Evolutionary conservation across 2,888 invertebrate species (phyloP).

Genomic region (Smittia sp.): DNA sequence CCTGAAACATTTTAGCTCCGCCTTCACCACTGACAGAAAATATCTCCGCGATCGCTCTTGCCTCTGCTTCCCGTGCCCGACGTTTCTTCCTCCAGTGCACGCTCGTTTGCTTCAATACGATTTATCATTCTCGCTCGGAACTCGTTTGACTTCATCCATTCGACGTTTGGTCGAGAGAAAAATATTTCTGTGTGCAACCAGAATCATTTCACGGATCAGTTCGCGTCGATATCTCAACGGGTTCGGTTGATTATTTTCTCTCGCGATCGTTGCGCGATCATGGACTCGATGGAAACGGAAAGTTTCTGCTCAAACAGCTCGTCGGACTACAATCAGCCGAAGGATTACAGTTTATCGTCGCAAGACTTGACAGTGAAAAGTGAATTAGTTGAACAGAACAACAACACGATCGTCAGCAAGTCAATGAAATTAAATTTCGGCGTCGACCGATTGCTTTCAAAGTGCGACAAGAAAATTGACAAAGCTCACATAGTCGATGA

Average conservation of each 20-base stretch:
- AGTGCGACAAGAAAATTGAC: slow-evolving; percentile 6
- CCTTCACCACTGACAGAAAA: slow-evolving; percentile 11
- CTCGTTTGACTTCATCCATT: slow-evolving; percentile 10
- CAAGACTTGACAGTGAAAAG: slow-evolving; percentile 17
- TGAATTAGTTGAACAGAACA: slow-evolving; percentile 1
- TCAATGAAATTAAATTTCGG: slow-evolving; percentile 39
- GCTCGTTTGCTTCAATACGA: background rate
- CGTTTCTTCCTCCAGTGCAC: background rate
- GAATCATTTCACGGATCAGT: slow-evolving; percentile 21
- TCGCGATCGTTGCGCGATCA: slow-evolving; percentile 1
- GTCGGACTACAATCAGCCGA: background rate
- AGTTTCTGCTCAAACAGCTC: slow-evolving; percentile 32
- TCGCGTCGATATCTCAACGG: slow-evolving; percentile 12
- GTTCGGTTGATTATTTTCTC: background rate
- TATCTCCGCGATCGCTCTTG: background rate
- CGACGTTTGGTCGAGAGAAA: background rate
- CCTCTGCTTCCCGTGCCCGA: background rate
- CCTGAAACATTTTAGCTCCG: background rate
- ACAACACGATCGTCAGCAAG: slow-evolving; percentile 14
- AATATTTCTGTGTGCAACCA: background rate
- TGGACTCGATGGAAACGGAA: slow-evolving; percentile 28
- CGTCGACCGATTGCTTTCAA: slow-evolving; percentile 26
- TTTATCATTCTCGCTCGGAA: background rate
- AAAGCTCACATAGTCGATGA: background rate
- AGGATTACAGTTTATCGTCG: slow-evolving; percentile 32